These are phyloP conservation scores for Saccopteryx bilineata DNA, from an alignment of 2,113 vertebrate genomes.

Conservation along the genomic window DNA sequence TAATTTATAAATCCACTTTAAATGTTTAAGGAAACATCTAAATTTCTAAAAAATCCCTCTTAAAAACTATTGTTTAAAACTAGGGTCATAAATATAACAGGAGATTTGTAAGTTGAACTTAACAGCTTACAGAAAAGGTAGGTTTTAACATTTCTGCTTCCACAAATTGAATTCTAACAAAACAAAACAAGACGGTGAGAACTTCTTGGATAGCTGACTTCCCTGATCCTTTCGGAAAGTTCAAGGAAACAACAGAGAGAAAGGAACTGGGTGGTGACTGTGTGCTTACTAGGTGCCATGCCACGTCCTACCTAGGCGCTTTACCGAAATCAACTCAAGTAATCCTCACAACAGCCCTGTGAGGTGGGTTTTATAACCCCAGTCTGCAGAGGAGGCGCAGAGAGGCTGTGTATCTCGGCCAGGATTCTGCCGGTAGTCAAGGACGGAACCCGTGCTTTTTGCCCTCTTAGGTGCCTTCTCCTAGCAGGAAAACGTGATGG, in stretches of 20 bases:
- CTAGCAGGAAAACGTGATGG: background rate
- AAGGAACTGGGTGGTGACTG: background rate
- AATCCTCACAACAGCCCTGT: background rate
- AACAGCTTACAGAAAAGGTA: constrained; percentile 11
- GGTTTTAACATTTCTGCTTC: background rate
- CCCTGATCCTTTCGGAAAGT: background rate
- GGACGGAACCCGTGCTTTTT: background rate
- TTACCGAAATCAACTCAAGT: background rate
- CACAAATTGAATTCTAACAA: constrained; percentile 20
- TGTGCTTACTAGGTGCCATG: background rate
- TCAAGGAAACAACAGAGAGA: constrained; percentile 32
- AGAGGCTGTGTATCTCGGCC: background rate
- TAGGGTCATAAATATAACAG: constrained; percentile 7
- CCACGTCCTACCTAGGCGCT: background rate
- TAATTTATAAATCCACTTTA: constrained; percentile 47
- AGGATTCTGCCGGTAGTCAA: background rate
- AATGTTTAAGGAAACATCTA: constrained; percentile 6
- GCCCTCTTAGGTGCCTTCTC: background rate
- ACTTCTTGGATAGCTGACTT: background rate
- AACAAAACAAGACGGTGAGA: background rate
- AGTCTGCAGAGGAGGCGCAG: background rate
- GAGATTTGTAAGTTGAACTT: background rate
- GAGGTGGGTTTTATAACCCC: background rate
- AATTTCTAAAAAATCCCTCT: background rate
- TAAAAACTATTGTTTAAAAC: constrained; percentile 31